Conservation (phyloP, 2,113 vertebrate species). For the Carassius carassius region DNA sequence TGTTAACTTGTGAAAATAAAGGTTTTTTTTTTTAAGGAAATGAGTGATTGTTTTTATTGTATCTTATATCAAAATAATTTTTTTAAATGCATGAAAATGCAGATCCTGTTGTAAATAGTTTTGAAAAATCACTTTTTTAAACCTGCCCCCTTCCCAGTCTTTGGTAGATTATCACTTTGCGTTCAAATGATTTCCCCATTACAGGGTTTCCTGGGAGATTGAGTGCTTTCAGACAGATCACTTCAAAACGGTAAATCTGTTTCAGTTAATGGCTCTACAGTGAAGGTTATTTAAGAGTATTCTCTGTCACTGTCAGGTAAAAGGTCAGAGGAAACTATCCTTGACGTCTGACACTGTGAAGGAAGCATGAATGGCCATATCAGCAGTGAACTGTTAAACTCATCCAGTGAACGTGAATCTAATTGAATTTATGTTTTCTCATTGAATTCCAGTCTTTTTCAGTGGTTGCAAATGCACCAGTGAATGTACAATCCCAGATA, state of each 20-base stretch:
- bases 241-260: constrained; percentile 48
- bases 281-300: neutral
- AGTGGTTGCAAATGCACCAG: neutral
- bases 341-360: neutral
- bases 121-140: neutral
- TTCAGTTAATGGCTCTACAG: neutral
- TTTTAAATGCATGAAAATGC: neutral
- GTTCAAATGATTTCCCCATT: neutral
- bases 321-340: constrained; percentile 15
- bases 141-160: neutral
- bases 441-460: neutral
- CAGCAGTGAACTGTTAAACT: neutral
- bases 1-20: no score
- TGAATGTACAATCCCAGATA: neutral
- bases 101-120: neutral
- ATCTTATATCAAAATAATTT: neutral
- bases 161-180: neutral
- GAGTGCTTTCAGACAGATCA: constrained; percentile 52
- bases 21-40: no score
- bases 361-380: neutral
- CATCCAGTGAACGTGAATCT: neutral
- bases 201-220: constrained; percentile 41
- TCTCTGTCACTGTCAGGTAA: neutral
- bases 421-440: no score
- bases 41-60: neutral